These are phyloP conservation scores for Yasuhikotakia modesta DNA, from an alignment of 2,797 vertebrate species.

Conservation along the genomic window DNA sequence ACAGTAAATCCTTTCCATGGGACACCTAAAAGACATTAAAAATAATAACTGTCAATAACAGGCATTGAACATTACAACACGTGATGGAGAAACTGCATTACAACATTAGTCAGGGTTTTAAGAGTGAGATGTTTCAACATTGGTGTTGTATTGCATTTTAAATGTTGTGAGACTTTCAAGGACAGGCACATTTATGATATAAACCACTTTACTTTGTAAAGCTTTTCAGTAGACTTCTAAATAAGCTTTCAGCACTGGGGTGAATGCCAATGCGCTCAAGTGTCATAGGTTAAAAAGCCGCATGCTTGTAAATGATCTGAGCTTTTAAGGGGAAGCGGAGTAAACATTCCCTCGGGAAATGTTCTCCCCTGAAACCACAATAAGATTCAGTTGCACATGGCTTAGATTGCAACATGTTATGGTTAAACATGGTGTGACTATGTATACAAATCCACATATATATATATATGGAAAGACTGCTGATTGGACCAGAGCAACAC, in stretches of 20 bases:
- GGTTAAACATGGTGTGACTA: not conserved
- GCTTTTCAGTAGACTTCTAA: slow-evolving; percentile 8
- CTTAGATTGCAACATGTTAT: not conserved
- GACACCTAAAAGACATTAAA: slow-evolving; percentile 1
- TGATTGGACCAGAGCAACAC: too few species aligned
- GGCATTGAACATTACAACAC: slow-evolving; percentile 36
- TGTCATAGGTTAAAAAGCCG: slow-evolving; percentile 24
- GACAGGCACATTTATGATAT: slow-evolving; percentile 1
- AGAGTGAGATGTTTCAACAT: not conserved
- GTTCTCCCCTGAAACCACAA: slow-evolving; percentile 1
- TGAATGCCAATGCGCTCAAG: slow-evolving; percentile 17
- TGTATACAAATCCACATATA: not conserved
- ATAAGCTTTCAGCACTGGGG: slow-evolving; percentile 25
- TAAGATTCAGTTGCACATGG: not conserved
- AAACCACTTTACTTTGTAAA: slow-evolving; percentile 13
- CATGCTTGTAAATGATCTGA: slow-evolving; percentile 10
- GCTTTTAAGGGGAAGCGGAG: slow-evolving; percentile 15
- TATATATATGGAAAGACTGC: not conserved
- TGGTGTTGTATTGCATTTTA: not conserved
- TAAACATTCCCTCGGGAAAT: not conserved
- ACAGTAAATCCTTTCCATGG: slow-evolving; percentile 2
- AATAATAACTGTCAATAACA: slow-evolving; percentile 47
- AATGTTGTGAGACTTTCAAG: slow-evolving; percentile 23
- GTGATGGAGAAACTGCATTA: slow-evolving; percentile 21
- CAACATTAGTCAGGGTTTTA: not conserved